Evolutionary conservation across 2,888 invertebrate species (phyloP).

Genomic region (Dermolepida albohirtum): DNA sequence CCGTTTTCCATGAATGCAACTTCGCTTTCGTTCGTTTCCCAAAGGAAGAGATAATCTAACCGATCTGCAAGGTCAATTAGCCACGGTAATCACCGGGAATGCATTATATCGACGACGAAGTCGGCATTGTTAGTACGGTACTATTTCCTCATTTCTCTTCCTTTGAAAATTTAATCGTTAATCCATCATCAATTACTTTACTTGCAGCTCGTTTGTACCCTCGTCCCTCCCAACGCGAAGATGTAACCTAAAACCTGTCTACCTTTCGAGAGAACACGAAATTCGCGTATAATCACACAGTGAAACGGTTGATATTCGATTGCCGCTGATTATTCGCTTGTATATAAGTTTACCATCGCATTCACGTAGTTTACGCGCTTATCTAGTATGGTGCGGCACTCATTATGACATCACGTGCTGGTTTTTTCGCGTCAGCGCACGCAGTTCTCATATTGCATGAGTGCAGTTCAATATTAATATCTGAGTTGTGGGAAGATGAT

Average conservation of each 20-base stretch:
- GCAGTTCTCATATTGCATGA: too few relatives aligned
- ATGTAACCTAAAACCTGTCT: not conserved
- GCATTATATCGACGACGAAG: constrained; percentile 34
- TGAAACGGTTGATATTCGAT: not conserved
- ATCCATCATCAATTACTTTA: constrained; percentile 39
- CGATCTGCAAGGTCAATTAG: constrained; percentile 34
- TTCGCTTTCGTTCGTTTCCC: too few relatives aligned
- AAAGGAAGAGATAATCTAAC: constrained; percentile 16
- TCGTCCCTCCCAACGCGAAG: not conserved
- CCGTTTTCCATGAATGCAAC: too few relatives aligned
- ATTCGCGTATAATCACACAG: not conserved
- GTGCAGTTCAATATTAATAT: too few relatives aligned
- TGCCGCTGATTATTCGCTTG: not conserved
- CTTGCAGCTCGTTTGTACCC: not conserved
- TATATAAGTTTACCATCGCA: constrained; percentile 7
- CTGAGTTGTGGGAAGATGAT: too few relatives aligned
- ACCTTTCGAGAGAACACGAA: constrained; percentile 10
- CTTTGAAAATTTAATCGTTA: constrained; percentile 40
- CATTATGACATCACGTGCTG: constrained; percentile 27
- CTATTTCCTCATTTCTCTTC: constrained; percentile 18
- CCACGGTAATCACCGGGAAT: constrained; percentile 22
- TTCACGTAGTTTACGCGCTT: constrained; percentile 25
- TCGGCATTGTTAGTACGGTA: constrained; percentile 20
- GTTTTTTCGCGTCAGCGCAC: constrained; percentile 1
- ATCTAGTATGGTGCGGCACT: constrained; percentile 4